Percentiles rank a stretch among this genome's conserved stretches.
These are phyloP conservation scores for Erpornis zantholeuca DNA, from an alignment of 2,113 vertebrate genomes.

Conservation along the genomic window DNA sequence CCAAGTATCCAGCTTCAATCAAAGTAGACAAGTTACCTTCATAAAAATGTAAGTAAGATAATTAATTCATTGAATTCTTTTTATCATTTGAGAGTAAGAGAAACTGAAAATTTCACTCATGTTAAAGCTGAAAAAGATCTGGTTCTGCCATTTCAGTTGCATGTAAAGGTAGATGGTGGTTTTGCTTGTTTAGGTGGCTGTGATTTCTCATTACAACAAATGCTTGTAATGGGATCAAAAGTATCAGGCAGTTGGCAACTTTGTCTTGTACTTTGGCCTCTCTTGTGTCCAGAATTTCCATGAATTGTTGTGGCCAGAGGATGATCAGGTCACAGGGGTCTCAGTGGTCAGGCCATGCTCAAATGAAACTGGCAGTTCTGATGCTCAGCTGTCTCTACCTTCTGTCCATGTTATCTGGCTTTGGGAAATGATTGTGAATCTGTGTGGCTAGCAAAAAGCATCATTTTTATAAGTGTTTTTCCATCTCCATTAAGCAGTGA, in stretches of 20 bases:
- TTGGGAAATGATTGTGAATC: not conserved
- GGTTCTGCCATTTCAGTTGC: slow-evolving; percentile 24
- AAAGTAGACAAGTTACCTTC: not conserved
- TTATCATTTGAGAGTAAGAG: slow-evolving; percentile 35
- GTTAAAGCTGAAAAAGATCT: not conserved
- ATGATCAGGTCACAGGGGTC: not conserved
- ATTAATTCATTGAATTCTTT: slow-evolving; percentile 40
- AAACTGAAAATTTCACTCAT: not conserved
- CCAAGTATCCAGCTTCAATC: not conserved
- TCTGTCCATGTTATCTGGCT: not conserved
- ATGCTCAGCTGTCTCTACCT: not conserved
- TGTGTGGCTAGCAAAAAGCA: not conserved
- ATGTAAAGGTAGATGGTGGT: slow-evolving; percentile 10
- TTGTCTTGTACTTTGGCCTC: not conserved
- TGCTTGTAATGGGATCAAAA: slow-evolving; percentile 17
- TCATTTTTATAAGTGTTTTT: not conserved
- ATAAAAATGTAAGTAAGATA: slow-evolving; percentile 31
- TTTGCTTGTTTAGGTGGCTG: slow-evolving; percentile 44
- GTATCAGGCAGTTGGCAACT: slow-evolving; percentile 44
- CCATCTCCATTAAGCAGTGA: not conserved
- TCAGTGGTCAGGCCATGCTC: not conserved
- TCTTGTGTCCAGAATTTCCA: not conserved
- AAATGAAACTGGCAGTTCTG: not conserved
- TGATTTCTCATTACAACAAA: slow-evolving; percentile 61
- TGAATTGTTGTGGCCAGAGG: not conserved